Conservation (phyloP, 2,888 invertebrate species). For the Ashinkailepas kermadecensis region DNA sequence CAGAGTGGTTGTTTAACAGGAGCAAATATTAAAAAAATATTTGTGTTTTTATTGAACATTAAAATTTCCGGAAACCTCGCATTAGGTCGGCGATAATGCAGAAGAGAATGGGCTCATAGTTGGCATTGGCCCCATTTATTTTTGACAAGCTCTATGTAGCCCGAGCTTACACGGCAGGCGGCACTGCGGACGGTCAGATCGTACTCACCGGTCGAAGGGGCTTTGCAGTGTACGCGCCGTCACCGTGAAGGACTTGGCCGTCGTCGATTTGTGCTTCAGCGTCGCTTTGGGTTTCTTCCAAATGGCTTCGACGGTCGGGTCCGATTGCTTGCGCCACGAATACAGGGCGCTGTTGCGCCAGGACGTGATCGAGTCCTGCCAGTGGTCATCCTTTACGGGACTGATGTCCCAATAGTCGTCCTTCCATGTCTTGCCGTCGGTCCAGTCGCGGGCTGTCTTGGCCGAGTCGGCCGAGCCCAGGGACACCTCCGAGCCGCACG, state of each 20-base stretch:
- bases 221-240: background rate
- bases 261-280: background rate
- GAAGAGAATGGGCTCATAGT: no score
- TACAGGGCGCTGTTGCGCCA: conserved; percentile 17
- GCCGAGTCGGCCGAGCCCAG: background rate
- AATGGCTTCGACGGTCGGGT: background rate
- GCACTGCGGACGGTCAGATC: no score
- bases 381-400: conserved; percentile 4
- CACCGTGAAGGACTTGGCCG: conserved; percentile 17
- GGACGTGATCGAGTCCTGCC: conserved; percentile 9
- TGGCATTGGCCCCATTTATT: no score
- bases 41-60: no score
- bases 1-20: no score
- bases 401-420: background rate
- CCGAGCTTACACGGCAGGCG: no score
- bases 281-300: conserved; percentile 16
- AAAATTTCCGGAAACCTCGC: no score
- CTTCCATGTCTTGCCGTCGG: conserved; percentile 7
- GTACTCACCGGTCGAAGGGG: conserved; percentile 10
- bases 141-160: no score
- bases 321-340: conserved; percentile 18
- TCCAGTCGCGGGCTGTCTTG: background rate
- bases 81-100: no score
- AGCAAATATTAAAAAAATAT: no score
- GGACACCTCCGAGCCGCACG: background rate